These are phyloP conservation scores for Oasisia sp. DNA, from an alignment of 2,888 invertebrate genomes.

Conservation along the genomic window DNA sequence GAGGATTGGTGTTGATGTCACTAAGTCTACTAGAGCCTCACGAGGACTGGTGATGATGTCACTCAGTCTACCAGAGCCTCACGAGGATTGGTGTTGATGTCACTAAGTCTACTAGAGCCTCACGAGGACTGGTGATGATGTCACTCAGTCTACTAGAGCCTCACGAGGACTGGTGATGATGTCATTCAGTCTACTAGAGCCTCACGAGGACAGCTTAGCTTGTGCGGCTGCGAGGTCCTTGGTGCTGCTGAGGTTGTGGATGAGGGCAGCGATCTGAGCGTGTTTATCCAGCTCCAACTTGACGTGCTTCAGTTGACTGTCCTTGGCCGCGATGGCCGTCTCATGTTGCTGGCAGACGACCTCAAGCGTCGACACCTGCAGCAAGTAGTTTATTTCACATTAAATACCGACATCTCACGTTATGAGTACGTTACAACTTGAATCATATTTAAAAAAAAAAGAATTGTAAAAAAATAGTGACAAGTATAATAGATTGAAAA, in stretches of 20 bases:
- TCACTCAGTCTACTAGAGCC: too few relatives aligned
- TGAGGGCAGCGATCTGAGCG: constrained; percentile 58
- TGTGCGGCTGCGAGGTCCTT: constrained; percentile 30
- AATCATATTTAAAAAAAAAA: neutral
- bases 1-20: neutral
- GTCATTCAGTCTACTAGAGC: neutral
- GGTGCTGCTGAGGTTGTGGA: constrained; percentile 58
- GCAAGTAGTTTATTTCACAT: neutral
- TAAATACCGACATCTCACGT: neutral
- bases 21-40: neutral
- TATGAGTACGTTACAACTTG: neutral
- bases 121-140: neutral
- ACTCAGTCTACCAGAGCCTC: too few relatives aligned
- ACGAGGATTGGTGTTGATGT: neutral
- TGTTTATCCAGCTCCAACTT: constrained; percentile 57
- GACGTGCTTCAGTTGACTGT: constrained; percentile 45
- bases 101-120: neutral
- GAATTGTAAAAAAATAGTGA: too few relatives aligned
- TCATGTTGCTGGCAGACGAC: constrained; percentile 54
- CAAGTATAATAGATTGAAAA: too few relatives aligned
- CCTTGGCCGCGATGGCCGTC: constrained; percentile 43
- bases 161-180: neutral
- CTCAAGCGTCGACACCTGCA: constrained; percentile 55
- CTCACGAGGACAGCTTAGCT: neutral
- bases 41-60: neutral